Percentiles rank a stretch among this genome's conserved stretches.
phyloP scores from a whole-genome alignment of 1,140 invertebrate species.

The Bombus superbus region DNA sequence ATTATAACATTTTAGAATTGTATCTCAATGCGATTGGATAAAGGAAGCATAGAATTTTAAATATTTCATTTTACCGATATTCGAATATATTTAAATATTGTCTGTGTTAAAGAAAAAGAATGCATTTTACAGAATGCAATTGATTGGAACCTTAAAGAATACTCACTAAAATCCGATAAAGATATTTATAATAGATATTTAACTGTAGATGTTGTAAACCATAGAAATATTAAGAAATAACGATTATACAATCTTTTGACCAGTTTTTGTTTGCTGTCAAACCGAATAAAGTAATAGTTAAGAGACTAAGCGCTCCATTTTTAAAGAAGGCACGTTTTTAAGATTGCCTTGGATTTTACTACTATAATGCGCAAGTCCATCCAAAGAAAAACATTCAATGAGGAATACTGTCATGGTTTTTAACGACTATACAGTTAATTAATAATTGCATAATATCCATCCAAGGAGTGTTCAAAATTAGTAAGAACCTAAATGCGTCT shows the following conservation, averaged over 20 bases:
- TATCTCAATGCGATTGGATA: conserved; percentile 7
- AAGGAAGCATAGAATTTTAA: conserved; percentile 18
- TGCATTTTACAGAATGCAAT: conserved; percentile 27
- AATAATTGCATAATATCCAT: conserved; percentile 60
- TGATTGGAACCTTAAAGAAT: conserved; percentile 13
- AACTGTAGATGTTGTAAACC: conserved; percentile 48
- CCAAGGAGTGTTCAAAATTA: conserved; percentile 53
- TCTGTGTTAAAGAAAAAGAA: conserved; percentile 1
- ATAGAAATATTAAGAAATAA: conserved; percentile 39
- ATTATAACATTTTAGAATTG: not conserved
- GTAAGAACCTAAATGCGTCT: conserved; percentile 37
- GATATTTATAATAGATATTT: conserved; percentile 45
- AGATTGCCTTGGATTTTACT: conserved; percentile 43
- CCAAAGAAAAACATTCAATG: conserved; percentile 46
- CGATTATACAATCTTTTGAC: conserved; percentile 48
- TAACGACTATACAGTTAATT: conserved; percentile 43
- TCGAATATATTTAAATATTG: conserved; percentile 8
- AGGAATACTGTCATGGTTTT: conserved; percentile 40
- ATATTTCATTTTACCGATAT: conserved; percentile 9
- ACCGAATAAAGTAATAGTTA: conserved; percentile 31
- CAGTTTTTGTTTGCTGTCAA: conserved; percentile 48
- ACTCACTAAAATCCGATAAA: conserved; percentile 20
- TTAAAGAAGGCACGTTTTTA: conserved; percentile 36
- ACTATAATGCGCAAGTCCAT: conserved; percentile 60
- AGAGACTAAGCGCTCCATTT: conserved; percentile 31